Percentiles rank a stretch among this genome's conserved stretches.
Conservation (phyloP, 2,797 vertebrate genomes). For the Aselliscus stoliczkanus region DNA sequence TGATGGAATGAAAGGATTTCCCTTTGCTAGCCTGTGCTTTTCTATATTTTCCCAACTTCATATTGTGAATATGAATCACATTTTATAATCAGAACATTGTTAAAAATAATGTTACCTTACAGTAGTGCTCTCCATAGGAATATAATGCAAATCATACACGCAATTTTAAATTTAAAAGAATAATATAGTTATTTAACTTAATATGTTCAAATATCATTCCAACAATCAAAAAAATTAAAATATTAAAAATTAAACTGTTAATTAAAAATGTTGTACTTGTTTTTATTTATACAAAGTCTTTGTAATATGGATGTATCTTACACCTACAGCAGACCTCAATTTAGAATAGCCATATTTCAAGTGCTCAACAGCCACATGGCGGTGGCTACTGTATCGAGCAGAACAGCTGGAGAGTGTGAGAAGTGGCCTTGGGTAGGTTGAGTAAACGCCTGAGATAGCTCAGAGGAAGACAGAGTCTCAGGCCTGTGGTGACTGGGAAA, state of each 20-base stretch:
- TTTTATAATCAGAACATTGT: neutral
- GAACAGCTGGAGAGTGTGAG: neutral
- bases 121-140: neutral
- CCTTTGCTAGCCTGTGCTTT: neutral
- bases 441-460: neutral
- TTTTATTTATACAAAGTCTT: neutral
- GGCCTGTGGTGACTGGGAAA: neutral
- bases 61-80: neutral
- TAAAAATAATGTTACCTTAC: neutral
- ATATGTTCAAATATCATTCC: neutral
- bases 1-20: neutral
- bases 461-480: neutral
- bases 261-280: neutral
- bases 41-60: neutral
- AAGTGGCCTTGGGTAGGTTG: neutral
- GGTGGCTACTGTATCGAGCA: no score
- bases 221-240: neutral
- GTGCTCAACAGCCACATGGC: fast-evolving
- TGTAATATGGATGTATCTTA: neutral
- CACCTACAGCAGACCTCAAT: neutral
- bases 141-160: neutral
- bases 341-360: neutral
- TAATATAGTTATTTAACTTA: neutral
- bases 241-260: neutral
- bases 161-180: neutral